Evolutionary conservation across 2,797 vertebrate species (phyloP), one percentile per base, ranked within the genome.

Genomic region (Micromesistius poutassou): DNA sequence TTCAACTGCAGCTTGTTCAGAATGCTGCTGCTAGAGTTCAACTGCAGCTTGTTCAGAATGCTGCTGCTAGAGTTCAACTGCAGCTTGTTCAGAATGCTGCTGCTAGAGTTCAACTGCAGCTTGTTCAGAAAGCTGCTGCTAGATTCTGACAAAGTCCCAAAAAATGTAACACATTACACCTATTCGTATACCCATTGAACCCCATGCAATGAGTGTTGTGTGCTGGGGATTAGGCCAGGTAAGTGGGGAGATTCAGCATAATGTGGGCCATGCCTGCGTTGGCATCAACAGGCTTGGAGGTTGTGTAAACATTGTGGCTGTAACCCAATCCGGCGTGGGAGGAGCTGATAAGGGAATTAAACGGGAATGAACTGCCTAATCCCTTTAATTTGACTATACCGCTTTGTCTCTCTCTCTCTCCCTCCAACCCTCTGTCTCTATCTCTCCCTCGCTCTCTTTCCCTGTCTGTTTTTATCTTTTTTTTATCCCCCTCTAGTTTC

Each of bases 321-420:
- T 89, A 92, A 90, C 87, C 80, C 86, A 90, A 91, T 93, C 89
- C 90, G 89, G 88, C 85, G 90, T 94, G 94, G 91, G 88, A 89
- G 83, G 91, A 87, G 78, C 83, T 86, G 93, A 95, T 95, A 94
- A 94, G 89, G 88, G 93, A 91, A 91, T 94, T 94, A 92, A 79
- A 83, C 81, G 79, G 83, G 86, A 91, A 92, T 91, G 89, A 93
- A 88, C 88, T 83, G 81, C 85, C 90, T 94, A 94, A 94, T 94
- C 94, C 93, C 80, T 91, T 93, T 94, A 94, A 94, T 95, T 92
- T 92, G 85, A 87, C 86, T 91, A 79, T 55, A 55, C 46, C 16
- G 5, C 46, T 55, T 55, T 55, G 46, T 55, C 40, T 16, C 14
- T 42, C 46, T 46, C 12, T 55, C 46, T 7, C 4, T 22, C 19